Evolutionary conservation across 2,888 invertebrate species (phyloP).

Genomic region (Eudasyphora cyanicolor): DNA sequence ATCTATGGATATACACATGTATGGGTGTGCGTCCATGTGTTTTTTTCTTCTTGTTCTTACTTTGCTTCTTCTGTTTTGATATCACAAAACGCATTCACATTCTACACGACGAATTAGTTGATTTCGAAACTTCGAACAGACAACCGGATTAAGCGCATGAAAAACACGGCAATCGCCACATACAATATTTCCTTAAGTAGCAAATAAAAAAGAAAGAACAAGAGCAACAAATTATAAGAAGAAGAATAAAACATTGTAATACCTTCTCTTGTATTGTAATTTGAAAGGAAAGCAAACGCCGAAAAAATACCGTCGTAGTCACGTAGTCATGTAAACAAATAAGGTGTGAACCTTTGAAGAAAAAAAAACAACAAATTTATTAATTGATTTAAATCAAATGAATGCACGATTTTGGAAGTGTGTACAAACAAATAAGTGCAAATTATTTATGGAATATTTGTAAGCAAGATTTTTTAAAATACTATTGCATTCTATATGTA

Average conservation of each 20-base stretch:
- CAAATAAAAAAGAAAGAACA: background rate
- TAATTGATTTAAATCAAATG: background rate
- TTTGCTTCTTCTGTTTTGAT: constrained; percentile 40
- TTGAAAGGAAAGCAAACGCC: too few relatives aligned
- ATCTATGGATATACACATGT: background rate
- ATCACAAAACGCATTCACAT: constrained; percentile 63
- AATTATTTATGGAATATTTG: too few relatives aligned
- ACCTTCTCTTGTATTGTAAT: too few relatives aligned
- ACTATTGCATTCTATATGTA: too few relatives aligned
- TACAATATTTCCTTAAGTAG: background rate
- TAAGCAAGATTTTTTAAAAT: too few relatives aligned
- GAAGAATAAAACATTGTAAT: constrained; percentile 29
- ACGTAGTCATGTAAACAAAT: background rate
- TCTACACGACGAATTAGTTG: constrained; percentile 48
- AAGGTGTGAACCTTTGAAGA: background rate
- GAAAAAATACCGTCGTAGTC: background rate
- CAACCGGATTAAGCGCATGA: constrained; percentile 53
- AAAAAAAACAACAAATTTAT: background rate
- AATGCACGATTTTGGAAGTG: background rate
- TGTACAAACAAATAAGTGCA: too few relatives aligned
- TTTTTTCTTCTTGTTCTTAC: background rate
- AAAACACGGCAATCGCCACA: constrained; percentile 1
- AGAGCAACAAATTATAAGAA: too few relatives aligned
- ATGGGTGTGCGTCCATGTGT: too few relatives aligned
- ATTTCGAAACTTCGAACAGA: too few relatives aligned